Evolutionary conservation across 2,888 invertebrate genomes (phyloP).

Genomic region (Xestia xanthographa): DNA sequence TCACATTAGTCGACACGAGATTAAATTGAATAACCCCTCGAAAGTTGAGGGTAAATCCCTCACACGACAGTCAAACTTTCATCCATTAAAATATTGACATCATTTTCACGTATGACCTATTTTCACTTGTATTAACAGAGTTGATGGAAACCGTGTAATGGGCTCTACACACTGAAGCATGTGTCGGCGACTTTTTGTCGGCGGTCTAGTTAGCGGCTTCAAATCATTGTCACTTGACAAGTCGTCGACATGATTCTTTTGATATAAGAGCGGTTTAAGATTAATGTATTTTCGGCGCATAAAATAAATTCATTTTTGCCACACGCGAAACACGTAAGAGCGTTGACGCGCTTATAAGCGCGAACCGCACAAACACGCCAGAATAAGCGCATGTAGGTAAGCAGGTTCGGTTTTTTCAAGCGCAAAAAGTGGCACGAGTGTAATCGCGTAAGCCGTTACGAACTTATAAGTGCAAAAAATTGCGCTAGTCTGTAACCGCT

Average conservation of each 20-base stretch:
- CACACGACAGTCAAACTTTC: slow-evolving; percentile 19
- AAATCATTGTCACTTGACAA: background rate
- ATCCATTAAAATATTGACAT: slow-evolving; percentile 40
- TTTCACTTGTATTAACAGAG: slow-evolving; percentile 22
- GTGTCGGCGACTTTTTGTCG: background rate
- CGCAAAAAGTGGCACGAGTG: background rate
- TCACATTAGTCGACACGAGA: background rate
- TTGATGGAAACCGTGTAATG: background rate
- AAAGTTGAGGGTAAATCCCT: slow-evolving; percentile 5
- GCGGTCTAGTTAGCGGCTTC: background rate
- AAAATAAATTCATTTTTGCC: background rate
- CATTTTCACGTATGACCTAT: slow-evolving; percentile 38
- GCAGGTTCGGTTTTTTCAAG: background rate
- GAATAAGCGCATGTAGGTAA: background rate
- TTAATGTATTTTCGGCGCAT: background rate
- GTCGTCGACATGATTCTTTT: background rate
- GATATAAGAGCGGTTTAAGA: background rate
- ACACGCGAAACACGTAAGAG: background rate
- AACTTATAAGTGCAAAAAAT: background rate
- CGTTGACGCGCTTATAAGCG: background rate
- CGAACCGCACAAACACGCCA: background rate
- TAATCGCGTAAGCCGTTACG: background rate
- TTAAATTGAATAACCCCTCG: slow-evolving; percentile 27
- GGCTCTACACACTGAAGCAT: background rate
- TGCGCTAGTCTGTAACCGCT: background rate